Evolutionary conservation across 1,140 invertebrate species (phyloP), one percentile per base, ranked within the genome.

Genomic region (Cyclina sinensis): DNA sequence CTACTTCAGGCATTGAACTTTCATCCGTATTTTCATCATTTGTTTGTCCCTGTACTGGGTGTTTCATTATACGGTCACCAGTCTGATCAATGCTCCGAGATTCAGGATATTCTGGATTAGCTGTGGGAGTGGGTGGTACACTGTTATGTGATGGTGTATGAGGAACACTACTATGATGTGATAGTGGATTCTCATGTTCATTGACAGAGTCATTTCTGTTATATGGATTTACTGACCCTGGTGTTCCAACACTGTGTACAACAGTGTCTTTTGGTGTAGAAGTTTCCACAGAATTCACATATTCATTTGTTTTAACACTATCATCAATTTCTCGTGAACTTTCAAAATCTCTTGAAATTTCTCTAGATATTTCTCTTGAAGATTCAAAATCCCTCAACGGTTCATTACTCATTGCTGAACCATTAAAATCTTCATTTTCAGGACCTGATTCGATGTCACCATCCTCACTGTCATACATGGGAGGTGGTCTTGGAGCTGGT

Each of bases 1-100:
- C 93, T 14, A 91, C 92, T 24, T 93, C 92, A 48, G 93, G 91
- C 89, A 91, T 92, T 21, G 91, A 84, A 43, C 84, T 90, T 84
- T 88, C 85, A 79, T 87, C 86, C 27, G 86, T 88, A 51, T 88
- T 83, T 35, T 88, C 86, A n/a, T 91, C 85, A 90, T 90, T 24
- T 57, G 78, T 83, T 27, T 82, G 88, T 37, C 39, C 35, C 43
- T 89, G 89, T 39, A 51, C 68, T 80, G 80, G 87, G 46, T 62
- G 65, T 70, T 87, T 87, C 24, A 87, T 87, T 16, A 79, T 80
- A 43, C 73, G 48, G 30, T 86, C 84, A 46, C 43, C 37, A 43
- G 54, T 39, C 21, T 59, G 79, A 21, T 80, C 85, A 80, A 87
- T 80, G 32, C 57, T 78, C 2, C 73, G 74, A 87, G 85, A 87